These are phyloP conservation scores for Dromius quadrimaculatus DNA, from an alignment of 2,888 invertebrate genomes.

Conservation along the genomic window DNA sequence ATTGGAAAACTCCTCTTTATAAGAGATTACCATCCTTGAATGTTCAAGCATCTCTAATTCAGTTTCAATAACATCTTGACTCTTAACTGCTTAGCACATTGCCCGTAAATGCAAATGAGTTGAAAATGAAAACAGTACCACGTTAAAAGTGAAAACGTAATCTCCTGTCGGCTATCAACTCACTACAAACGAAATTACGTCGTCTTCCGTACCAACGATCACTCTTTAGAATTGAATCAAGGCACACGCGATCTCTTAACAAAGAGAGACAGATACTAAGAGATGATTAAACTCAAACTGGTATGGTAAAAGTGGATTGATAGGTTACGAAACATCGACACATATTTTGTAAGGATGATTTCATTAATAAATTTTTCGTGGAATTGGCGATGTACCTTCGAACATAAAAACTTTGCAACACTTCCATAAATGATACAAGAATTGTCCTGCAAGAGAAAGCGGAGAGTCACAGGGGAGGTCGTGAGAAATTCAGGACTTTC, in stretches of 20 bases:
- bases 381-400: no score
- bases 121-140: slow-evolving; percentile 12
- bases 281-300: not conserved
- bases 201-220: slow-evolving; percentile 1
- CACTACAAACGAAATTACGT: not conserved
- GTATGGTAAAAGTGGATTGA: not conserved
- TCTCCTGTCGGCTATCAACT: slow-evolving; percentile 8
- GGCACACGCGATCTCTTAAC: not conserved
- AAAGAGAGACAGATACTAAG: not conserved
- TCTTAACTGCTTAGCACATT: not conserved
- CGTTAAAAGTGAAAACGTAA: slow-evolving; percentile 24
- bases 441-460: no score
- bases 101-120: slow-evolving; percentile 10
- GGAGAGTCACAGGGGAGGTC: no score
- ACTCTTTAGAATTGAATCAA: not conserved
- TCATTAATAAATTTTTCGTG: no score
- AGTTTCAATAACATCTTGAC: slow-evolving; percentile 1
- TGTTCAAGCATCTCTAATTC: not conserved
- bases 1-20: not conserved
- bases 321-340: not conserved
- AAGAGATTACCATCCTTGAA: not conserved
- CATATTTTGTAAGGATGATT: not conserved
- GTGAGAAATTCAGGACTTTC: not conserved
- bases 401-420: no score
- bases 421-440: no score